phyloP scores from a whole-genome alignment of 2,113 vertebrate genomes.

The Reinhardtius hippoglossoides region DNA sequence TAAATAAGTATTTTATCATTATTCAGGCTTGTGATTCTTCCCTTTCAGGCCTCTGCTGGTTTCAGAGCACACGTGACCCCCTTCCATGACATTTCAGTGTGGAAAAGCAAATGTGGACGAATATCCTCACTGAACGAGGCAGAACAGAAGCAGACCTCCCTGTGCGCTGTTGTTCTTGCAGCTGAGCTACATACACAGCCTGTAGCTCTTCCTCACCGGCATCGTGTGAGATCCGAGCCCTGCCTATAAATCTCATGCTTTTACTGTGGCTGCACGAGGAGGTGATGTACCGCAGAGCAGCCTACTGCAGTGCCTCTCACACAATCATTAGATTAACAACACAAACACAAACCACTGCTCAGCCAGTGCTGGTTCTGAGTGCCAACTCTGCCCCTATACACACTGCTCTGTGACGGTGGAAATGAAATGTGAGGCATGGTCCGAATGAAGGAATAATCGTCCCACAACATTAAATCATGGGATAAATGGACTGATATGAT shows the following conservation, averaged over 20 bases:
- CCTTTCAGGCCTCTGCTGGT: constrained; percentile 1
- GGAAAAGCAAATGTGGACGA: constrained; percentile 29
- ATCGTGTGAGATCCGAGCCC: constrained; percentile 71
- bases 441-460: constrained; percentile 51
- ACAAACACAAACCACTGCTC: constrained; percentile 67
- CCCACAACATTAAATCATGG: constrained; percentile 42
- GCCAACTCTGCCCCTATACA: constrained; percentile 25
- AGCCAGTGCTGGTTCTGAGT: constrained; percentile 33
- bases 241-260: constrained; percentile 63
- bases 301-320: constrained; percentile 28
- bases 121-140: constrained; percentile 7
- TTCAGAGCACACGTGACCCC: neutral
- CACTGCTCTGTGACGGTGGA: constrained; percentile 32
- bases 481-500: neutral
- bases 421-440: constrained; percentile 43
- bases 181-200: constrained; percentile 25
- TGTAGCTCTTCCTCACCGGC: constrained; percentile 48
- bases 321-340: constrained; percentile 67
- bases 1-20: neutral
- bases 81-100: constrained; percentile 11
- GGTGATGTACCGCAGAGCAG: constrained; percentile 53
- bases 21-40: neutral
- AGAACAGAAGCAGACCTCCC: constrained; percentile 50
- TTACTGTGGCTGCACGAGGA: constrained; percentile 60
- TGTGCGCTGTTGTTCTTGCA: constrained; percentile 34